Evolutionary conservation across 2,797 vertebrate species (phyloP).

Genomic region (Tachyglossus aculeatus): DNA sequence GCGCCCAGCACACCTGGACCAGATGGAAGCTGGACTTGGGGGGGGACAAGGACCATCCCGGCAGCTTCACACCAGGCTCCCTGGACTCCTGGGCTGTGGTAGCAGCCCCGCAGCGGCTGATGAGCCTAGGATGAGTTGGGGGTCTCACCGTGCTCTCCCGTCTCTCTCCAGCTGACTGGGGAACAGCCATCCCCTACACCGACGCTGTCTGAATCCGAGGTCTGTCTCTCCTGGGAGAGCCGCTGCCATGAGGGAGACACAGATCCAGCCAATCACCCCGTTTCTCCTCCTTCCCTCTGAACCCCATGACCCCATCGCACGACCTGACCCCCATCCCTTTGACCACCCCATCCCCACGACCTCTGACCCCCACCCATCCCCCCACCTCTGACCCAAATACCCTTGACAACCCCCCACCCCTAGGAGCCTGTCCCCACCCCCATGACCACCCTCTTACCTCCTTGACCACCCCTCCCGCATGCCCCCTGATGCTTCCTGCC

Average conservation of each 20-base stretch:
- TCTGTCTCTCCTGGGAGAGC: conserved; percentile 85
- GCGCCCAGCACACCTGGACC: too few species aligned
- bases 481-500: neutral
- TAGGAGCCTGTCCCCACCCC: neutral
- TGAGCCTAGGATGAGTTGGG: too few species aligned
- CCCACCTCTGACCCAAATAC: neutral
- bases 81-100: too few species aligned
- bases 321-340: neutral
- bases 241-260: conserved; percentile 70
- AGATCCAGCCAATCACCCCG: neutral
- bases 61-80: too few species aligned
- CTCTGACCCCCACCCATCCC: neutral
- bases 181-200: conserved; percentile 75
- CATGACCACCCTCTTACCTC: neutral
- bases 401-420: neutral
- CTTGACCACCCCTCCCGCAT: neutral
- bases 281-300: neutral
- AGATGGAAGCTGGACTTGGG: too few species aligned
- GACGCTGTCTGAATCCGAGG: conserved; percentile 90
- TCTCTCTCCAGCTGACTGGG: conserved; percentile 65
- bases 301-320: neutral
- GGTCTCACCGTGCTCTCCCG: conserved; percentile 74
- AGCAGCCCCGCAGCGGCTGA: too few species aligned
- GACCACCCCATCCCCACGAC: neutral
- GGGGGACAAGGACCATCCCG: too few species aligned